A percentile compares a stretch with the other conserved stretches of the same genome.
These are phyloP conservation scores for Sylvilagus floridanus DNA, from an alignment of 2,797 vertebrate species.

Conservation along the genomic window DNA sequence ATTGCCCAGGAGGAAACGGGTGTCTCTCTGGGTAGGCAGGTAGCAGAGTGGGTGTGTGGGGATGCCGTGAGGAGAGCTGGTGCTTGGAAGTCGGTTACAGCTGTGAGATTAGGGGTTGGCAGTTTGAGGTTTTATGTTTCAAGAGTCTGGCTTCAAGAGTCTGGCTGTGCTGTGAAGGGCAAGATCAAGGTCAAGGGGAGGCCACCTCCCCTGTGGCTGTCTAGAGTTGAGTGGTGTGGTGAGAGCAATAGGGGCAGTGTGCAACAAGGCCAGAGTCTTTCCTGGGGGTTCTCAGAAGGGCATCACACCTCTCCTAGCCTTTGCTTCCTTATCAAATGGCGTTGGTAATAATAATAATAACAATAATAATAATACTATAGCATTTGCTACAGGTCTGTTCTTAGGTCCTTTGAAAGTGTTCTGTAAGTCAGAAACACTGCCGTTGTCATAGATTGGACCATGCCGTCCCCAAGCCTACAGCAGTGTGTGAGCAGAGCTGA, in stretches of 20 bases:
- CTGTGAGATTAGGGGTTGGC: not conserved
- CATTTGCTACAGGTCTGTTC: not conserved
- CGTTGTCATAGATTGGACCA: not conserved
- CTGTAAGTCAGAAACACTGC: not conserved
- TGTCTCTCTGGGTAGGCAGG: not conserved
- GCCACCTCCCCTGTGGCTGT: not conserved
- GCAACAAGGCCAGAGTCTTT: constrained; percentile 25
- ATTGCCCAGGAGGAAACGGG: not conserved
- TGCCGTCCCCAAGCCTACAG: not conserved
- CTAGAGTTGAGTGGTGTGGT: not conserved
- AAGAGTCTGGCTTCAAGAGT: not conserved
- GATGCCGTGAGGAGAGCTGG: not conserved
- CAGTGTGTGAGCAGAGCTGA: not conserved
- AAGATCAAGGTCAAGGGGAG: not conserved
- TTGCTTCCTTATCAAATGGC: not conserved
- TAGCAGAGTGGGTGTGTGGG: no score
- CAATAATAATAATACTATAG: not conserved
- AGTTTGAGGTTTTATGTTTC: not conserved
- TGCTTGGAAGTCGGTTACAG: not conserved
- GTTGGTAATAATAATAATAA: not conserved
- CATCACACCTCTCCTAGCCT: constrained; percentile 30
- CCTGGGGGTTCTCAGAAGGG: not conserved
- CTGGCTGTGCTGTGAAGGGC: not conserved
- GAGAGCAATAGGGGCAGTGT: not conserved
- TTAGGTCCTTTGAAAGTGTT: not conserved